Conservation (phyloP, 1,140 invertebrate species). For the Drosophila insularis region DNA sequence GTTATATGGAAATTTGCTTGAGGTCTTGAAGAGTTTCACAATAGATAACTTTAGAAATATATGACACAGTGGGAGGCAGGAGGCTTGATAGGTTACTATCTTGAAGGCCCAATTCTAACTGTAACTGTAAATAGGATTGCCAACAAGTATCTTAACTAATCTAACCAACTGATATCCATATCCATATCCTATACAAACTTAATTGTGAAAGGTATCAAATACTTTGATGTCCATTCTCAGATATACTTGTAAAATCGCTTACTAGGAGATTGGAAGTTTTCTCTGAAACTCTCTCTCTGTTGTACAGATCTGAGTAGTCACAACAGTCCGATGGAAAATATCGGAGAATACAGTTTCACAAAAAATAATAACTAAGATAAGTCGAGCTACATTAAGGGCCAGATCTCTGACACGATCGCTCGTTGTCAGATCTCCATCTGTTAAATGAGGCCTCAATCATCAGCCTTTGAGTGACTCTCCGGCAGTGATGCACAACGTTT, state of each 20-base stretch:
- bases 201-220: neutral
- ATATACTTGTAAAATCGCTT: too few species aligned
- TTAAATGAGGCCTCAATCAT: conserved; percentile 13
- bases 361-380: neutral
- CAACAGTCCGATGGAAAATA: too few species aligned
- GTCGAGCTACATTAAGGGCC: neutral
- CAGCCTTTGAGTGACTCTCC: neutral
- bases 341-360: too few species aligned
- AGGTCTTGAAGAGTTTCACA: conserved; percentile 41
- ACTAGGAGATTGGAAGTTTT: too few species aligned
- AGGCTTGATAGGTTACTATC: neutral
- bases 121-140: neutral
- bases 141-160: conserved; percentile 15
- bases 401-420: conserved; percentile 10
- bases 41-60: conserved; percentile 13
- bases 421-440: neutral
- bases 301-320: too few species aligned
- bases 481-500: conserved; percentile 26
- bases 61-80: neutral
- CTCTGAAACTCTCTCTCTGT: too few species aligned
- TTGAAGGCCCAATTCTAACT: neutral
- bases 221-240: too few species aligned
- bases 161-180: neutral
- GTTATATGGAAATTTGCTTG: conserved; percentile 35
- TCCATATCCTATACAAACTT: neutral